Evolutionary conservation across 2,797 vertebrate species (phyloP).

Genomic region (Diceros bicornis): DNA sequence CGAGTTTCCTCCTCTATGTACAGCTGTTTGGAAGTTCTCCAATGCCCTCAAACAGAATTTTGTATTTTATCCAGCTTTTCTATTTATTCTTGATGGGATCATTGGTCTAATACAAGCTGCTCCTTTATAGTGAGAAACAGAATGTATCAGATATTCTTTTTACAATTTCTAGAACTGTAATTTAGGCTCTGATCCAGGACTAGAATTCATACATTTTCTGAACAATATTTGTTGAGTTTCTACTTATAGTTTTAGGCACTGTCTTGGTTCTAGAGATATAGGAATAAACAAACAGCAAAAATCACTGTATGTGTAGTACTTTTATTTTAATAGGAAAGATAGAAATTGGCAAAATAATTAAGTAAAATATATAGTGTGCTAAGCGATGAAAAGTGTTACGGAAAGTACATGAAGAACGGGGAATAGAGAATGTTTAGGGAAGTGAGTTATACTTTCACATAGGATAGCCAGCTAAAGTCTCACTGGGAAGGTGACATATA

Average conservation of each 20-base stretch:
- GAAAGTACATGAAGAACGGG: background rate
- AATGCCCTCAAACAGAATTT: background rate
- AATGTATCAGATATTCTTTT: background rate
- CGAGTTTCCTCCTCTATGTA: background rate
- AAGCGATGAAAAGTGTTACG: background rate
- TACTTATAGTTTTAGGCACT: background rate
- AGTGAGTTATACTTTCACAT: background rate
- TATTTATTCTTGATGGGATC: background rate
- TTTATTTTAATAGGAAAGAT: background rate
- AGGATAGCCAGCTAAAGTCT: background rate
- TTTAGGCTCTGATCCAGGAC: background rate
- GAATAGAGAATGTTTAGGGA: background rate
- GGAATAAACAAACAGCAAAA: background rate
- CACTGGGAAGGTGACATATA: background rate
- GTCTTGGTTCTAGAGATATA: background rate
- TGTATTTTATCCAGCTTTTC: background rate
- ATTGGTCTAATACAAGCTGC: background rate
- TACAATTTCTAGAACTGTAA: background rate
- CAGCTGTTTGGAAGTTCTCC: background rate
- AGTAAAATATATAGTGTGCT: background rate
- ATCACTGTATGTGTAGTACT: background rate
- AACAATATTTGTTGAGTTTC: background rate
- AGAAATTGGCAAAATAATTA: constrained; percentile 6
- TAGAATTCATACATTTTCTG: background rate
- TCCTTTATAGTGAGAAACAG: background rate